A percentile compares a stretch with the other conserved stretches of the same genome.
These are phyloP conservation scores for Oophaga sylvatica DNA, from an alignment of 2,797 vertebrate genomes.

Conservation along the genomic window DNA sequence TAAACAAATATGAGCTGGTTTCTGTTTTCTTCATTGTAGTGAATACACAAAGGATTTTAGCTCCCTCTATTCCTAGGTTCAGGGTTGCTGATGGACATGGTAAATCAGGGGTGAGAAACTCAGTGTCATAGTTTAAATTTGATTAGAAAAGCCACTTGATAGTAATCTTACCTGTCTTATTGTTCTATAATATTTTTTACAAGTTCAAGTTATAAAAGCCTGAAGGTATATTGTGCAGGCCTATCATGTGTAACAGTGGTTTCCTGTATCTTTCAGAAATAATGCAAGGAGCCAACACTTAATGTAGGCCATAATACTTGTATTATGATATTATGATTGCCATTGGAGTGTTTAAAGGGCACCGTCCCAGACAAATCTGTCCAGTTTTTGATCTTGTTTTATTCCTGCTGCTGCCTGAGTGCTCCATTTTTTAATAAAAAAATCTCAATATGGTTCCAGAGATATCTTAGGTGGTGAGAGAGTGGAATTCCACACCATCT, in stretches of 20 bases:
- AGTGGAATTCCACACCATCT: too few species aligned
- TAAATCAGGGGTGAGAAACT: conserved; percentile 36
- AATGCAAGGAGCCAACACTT: too few species aligned
- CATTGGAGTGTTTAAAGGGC: too few species aligned
- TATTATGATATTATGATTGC: too few species aligned
- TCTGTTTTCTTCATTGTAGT: conserved; percentile 64
- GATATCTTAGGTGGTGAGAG: too few species aligned
- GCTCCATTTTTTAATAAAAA: too few species aligned
- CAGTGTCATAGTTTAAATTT: conserved; percentile 24
- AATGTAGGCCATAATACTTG: too few species aligned
- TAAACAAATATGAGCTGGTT: conserved; percentile 71
- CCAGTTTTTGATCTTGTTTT: too few species aligned
- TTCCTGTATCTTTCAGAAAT: neutral
- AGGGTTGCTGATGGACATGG: conserved; percentile 43
- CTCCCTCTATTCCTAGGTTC: conserved; percentile 59
- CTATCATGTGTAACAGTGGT: neutral
- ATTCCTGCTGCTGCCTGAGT: too few species aligned
- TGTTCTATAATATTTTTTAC: neutral
- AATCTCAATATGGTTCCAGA: too few species aligned
- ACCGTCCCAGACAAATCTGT: too few species aligned
- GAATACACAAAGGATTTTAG: conserved; percentile 65
- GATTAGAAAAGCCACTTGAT: conserved; percentile 25
- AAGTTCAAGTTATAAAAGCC: neutral
- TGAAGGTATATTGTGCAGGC: neutral
- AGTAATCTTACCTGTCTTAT: neutral